Evolutionary conservation across 2,113 vertebrate species (phyloP).

Genomic region (Indicator indicator): DNA sequence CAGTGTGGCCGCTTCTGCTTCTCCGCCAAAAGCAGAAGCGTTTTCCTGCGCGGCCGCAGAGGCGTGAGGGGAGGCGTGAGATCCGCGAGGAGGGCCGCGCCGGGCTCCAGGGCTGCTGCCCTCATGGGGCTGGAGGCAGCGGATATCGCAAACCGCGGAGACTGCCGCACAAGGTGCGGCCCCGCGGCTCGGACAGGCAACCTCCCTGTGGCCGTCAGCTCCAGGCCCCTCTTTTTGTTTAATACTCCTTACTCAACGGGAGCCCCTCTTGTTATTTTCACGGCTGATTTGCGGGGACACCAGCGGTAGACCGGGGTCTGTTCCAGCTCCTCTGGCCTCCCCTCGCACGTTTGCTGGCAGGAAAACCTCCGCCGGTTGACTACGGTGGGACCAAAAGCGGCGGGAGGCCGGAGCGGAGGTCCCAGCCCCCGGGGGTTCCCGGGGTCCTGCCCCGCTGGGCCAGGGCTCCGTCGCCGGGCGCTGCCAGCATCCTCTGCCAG

Average conservation of each 20-base stretch:
- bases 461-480: not conserved
- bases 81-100: not conserved
- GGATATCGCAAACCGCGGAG: not conserved
- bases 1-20: not conserved
- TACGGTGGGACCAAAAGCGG: not conserved
- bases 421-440: not conserved
- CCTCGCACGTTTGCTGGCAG: not conserved
- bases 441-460: not conserved
- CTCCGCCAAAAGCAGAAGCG: not conserved
- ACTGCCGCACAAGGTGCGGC: not conserved
- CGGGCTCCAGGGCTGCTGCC: too few species aligned
- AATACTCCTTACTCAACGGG: not conserved
- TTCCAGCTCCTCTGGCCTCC: not conserved
- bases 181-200: not conserved
- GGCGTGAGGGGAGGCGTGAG: too few species aligned
- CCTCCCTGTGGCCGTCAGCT: not conserved
- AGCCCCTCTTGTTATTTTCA: not conserved
- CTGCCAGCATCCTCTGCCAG: not conserved
- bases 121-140: not conserved
- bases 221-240: not conserved
- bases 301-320: not conserved
- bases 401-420: too few species aligned
- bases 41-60: not conserved
- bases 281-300: not conserved
- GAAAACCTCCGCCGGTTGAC: not conserved